A percentile compares a stretch with the other conserved stretches of the same genome.
Evolutionary conservation across 2,113 vertebrate genomes (phyloP).

Genomic region (Aplodontia rufa): DNA sequence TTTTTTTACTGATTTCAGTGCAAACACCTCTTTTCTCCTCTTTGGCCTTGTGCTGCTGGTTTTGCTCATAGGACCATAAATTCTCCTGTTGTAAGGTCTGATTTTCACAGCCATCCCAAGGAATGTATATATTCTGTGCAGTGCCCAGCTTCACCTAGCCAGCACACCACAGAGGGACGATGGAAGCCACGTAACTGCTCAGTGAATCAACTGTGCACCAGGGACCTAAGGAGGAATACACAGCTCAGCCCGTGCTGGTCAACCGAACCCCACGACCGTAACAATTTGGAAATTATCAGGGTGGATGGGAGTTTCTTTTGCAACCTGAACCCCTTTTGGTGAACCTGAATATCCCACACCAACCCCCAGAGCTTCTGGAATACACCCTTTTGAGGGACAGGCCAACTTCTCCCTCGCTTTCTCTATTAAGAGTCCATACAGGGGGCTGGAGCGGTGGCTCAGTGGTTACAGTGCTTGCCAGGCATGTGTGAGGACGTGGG

Average conservation of each 20-base stretch:
- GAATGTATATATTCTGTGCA: neutral
- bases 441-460: too few species aligned
- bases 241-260: neutral
- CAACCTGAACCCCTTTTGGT: neutral
- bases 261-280: neutral
- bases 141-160: neutral
- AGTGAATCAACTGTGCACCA: neutral
- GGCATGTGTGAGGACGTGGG: too few species aligned
- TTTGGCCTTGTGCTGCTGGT: neutral
- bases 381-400: accelerated
- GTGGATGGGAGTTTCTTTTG: neutral
- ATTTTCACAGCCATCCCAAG: neutral
- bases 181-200: neutral
- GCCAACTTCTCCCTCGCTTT: neutral
- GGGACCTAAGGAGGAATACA: neutral
- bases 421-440: neutral
- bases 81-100: constrained; percentile 26
- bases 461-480: too few species aligned
- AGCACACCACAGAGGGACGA: neutral
- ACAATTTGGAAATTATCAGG: neutral
- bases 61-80: constrained; percentile 43
- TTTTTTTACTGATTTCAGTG: neutral
- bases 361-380: neutral
- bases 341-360: neutral
- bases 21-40: constrained; percentile 14